Evolutionary conservation across 2,797 vertebrate species (phyloP), one percentile per base, ranked within the genome.

Genomic region (Microcaecilia unicolor): DNA sequence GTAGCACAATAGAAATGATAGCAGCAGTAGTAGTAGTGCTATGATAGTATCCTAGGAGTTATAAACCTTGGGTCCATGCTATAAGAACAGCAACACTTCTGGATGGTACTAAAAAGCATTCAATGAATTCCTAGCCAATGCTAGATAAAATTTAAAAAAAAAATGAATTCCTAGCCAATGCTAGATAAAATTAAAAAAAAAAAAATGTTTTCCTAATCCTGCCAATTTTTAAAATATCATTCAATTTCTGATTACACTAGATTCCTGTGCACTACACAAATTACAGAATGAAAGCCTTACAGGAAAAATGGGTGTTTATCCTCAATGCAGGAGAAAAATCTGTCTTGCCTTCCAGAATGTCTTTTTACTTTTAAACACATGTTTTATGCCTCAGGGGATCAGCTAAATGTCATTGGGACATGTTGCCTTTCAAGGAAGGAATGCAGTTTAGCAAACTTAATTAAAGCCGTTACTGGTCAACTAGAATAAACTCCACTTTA

Each of bases 361-460:
- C n/a, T n/a, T 14, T 13, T 9, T 25, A 12, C 12, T 25, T 6
- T 14, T 21, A 21, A 14, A 2, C 6, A 6, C 16, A 42, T 1
- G 24, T 2, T 30, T 2, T 5, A 21, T 10, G 25, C 37, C 52
- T 41, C 17, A 51, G 18, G 16, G n/a, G 20, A 59, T 5, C 9
- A 15, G 5, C 25, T 25, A 57, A 11, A 8, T 9, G 38, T 31
- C 16, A 28, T 32, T 41, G 28, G 22, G 37, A n/a, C 44, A 33
- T 49, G 29, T 47, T 61, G 45, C 39, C 48, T 36, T 3, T 43
- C 34, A 57, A 55, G 44, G 50, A 39, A 55, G 51, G 44, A 61
- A 59, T 25, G 26, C 20, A 32, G 30, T 48, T 34, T 15, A 28
- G 31, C 15, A 48, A 37, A 37, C 15, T 28, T 43, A 57, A 57